Base-by-base conservation (phyloP, 2,797 vertebrate species). In the Prunella strophiata region DNA sequence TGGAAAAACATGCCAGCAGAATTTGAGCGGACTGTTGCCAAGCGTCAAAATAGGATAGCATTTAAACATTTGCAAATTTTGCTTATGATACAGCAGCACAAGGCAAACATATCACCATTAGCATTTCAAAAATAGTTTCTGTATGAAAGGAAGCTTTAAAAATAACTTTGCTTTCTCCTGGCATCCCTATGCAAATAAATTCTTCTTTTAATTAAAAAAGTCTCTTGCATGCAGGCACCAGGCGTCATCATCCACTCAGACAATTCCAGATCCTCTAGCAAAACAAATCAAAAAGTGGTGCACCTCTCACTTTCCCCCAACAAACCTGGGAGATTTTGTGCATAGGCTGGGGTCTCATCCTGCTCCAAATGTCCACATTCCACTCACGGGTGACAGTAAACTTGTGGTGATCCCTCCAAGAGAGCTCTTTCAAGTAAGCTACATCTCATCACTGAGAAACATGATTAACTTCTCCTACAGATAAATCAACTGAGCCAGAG, bases 81-180 rank as follows among this genome's bases (percentile, higher is more conserved):
- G 55, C 94, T 89, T 43, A 87, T 74, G 93, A 94, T 88, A 93
- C 2, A 57, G 84, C 74, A 93, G 61, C 66, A 55, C 83, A 87
- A 94, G 82, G 90, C 96, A 97, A 97, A 97, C 72, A 88, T 3
- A 52, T 11, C 87, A 83, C 45, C 87, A 94, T 96, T 97, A 96
- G 88, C 93, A 97, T 94, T 96, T 96, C 96, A 96, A 97, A 97
- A 96, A 96, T 93, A 97, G 91, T 54, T 93, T 96, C 88, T 93
- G 87, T 95, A 95, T 94, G 87, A 97, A 98, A 85, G 58, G 85
- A 85, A 92, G 94, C 52, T 88, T 70, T 63, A 91, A 95, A 96
- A 96, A 95, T 92, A 96, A 66, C 51, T 95, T 92, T 27, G 63
- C 77, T 87, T 89, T 88, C 50, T 93, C 74, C 74, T 75, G 83